Evolutionary conservation across 2,113 vertebrate species (phyloP).

Genomic region (Brachyhypopomus gauderio): DNA sequence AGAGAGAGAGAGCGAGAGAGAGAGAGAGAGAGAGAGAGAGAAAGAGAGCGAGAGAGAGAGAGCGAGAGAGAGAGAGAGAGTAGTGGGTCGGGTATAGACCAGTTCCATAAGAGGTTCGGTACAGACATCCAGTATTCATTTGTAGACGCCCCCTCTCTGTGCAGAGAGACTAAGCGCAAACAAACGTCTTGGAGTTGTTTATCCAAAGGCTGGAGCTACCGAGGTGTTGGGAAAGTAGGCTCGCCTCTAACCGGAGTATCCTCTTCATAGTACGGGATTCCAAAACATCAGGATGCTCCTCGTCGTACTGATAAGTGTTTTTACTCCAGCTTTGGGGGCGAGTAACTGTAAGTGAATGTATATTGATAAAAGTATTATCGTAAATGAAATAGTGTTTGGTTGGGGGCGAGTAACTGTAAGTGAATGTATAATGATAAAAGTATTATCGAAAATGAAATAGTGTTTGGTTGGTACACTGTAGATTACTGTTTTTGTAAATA

Average conservation of each 20-base stretch:
- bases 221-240: neutral
- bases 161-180: conserved; percentile 5
- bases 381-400: neutral
- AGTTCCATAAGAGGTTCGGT: conserved; percentile 13
- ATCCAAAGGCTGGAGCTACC: conserved; percentile 14
- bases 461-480: no score
- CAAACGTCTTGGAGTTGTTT: conserved; percentile 13
- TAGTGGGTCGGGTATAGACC: neutral
- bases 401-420: conserved; percentile 52
- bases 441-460: neutral
- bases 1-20: neutral
- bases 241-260: conserved; percentile 8
- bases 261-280: conserved; percentile 37
- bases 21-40: conserved; percentile 9
- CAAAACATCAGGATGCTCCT: conserved; percentile 29
- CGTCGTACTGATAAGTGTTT: conserved; percentile 17
- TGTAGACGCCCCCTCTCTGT: conserved; percentile 16
- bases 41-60: conserved; percentile 17
- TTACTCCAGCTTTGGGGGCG: conserved; percentile 45
- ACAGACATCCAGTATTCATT: conserved; percentile 11
- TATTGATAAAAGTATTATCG: neutral
- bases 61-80: conserved; percentile 20
- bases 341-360: conserved; percentile 46
- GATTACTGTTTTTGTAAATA: no score
- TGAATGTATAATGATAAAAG: neutral